A percentile compares a stretch with the other conserved stretches of the same genome.
These are phyloP conservation scores for Parauchenoglanis punctatus DNA, from an alignment of 2,797 vertebrate genomes.

Conservation along the genomic window DNA sequence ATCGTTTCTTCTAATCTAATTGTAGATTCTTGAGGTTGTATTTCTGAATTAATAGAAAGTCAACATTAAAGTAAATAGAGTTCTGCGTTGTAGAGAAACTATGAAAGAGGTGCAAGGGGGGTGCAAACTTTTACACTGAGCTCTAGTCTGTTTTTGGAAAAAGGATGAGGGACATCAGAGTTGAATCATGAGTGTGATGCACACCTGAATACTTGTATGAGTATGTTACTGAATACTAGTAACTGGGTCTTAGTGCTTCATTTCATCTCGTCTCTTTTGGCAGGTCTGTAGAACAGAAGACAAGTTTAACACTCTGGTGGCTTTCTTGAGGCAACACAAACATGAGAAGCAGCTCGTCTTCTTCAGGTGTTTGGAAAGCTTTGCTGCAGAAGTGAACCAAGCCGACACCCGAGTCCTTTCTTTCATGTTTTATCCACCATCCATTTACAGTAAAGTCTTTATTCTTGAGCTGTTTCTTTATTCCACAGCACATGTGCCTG, in stretches of 20 bases:
- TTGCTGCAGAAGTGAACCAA: neutral
- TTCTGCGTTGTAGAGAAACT: neutral
- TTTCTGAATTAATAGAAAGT: no score
- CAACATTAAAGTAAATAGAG: no score
- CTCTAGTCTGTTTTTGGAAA: neutral
- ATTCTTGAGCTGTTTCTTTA: neutral
- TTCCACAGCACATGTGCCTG: conserved; percentile 88
- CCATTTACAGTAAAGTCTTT: neutral
- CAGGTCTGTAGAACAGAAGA: conserved; percentile 88
- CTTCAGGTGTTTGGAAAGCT: conserved; percentile 82
- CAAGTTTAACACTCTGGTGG: conserved; percentile 93
- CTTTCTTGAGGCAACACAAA: conserved; percentile 89
- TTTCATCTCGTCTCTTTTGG: neutral
- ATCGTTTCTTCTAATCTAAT: no score
- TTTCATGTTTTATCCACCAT: neutral
- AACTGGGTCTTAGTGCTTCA: neutral
- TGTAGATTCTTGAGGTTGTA: no score
- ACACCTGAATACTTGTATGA: neutral
- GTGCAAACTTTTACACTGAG: no score
- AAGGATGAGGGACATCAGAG: neutral
- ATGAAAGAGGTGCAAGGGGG: no score
- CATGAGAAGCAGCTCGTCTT: conserved; percentile 92
- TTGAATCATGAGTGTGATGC: no score
- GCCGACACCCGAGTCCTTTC: neutral
- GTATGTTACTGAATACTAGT: no score